Evolutionary conservation across 2,888 invertebrate genomes (phyloP).

Genomic region (Taenaris catops): DNA sequence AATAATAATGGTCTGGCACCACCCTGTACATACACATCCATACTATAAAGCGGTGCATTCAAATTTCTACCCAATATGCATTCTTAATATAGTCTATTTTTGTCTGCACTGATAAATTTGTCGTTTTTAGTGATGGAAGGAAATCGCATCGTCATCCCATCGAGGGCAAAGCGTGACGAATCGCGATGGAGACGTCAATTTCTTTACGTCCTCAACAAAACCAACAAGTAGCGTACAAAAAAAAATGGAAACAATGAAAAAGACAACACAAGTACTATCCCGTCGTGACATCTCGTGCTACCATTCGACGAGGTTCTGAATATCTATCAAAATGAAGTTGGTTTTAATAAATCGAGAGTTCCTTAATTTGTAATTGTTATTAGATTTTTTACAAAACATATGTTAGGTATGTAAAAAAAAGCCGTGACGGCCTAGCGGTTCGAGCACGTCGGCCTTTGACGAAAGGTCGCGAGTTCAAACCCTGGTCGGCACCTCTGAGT

Average conservation of each 20-base stretch:
- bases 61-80: too few species aligned
- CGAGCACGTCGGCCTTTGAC: too few species aligned
- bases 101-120: neutral
- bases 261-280: slow-evolving; percentile 32
- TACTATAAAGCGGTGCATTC: too few species aligned
- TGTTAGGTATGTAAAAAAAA: too few species aligned
- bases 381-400: too few species aligned
- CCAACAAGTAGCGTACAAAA: slow-evolving; percentile 64
- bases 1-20: too few species aligned
- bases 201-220: slow-evolving; percentile 66
- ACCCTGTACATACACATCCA: too few species aligned
- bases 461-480: too few species aligned
- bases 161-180: slow-evolving; percentile 64
- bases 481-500: too few species aligned
- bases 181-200: slow-evolving; percentile 68
- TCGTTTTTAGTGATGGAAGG: slow-evolving; percentile 16
- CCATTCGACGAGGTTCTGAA: slow-evolving; percentile 15
- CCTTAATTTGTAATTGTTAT: neutral
- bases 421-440: too few species aligned
- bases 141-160: slow-evolving; percentile 66
- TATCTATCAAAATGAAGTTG: neutral
- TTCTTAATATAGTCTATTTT: too few species aligned
- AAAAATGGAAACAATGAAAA: slow-evolving; percentile 36
- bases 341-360: neutral
- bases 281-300: slow-evolving; percentile 32